These are phyloP conservation scores for Apodemus agrarius DNA, from an alignment of 2,797 vertebrate genomes.

Conservation along the genomic window DNA sequence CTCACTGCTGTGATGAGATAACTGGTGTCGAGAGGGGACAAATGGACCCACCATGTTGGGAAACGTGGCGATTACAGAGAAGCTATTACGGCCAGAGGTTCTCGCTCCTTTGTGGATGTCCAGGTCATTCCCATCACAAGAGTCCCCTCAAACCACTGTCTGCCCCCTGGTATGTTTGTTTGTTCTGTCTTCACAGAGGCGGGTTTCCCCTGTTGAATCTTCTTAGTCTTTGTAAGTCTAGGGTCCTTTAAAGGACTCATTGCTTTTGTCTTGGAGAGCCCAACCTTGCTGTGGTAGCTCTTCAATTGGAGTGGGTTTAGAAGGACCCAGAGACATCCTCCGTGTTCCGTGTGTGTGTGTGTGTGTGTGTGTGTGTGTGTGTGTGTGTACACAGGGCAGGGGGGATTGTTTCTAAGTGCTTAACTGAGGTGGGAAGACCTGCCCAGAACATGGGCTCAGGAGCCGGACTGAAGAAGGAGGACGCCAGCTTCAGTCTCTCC, in stretches of 20 bases:
- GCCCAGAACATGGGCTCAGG: background rate
- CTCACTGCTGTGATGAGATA: background rate
- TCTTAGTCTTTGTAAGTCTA: constrained; percentile 8
- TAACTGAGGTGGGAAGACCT: background rate
- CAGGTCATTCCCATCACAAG: background rate
- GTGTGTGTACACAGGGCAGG: too few relatives aligned
- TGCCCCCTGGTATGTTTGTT: background rate
- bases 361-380: background rate
- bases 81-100: background rate
- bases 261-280: background rate
- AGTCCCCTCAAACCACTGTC: background rate
- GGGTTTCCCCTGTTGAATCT: constrained; percentile 2
- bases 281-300: background rate
- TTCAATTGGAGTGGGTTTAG: background rate
- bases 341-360: background rate
- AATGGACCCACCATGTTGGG: background rate
- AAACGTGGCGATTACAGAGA: background rate
- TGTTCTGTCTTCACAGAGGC: background rate
- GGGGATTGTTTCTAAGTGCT: background rate
- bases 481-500: background rate
- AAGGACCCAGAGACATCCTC: background rate
- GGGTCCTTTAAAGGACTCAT: constrained; percentile 2
- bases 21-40: background rate
- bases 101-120: background rate
- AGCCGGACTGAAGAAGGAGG: background rate